These are phyloP conservation scores for Aplochiton taeniatus DNA, from an alignment of 2,797 vertebrate species.

Conservation along the genomic window DNA sequence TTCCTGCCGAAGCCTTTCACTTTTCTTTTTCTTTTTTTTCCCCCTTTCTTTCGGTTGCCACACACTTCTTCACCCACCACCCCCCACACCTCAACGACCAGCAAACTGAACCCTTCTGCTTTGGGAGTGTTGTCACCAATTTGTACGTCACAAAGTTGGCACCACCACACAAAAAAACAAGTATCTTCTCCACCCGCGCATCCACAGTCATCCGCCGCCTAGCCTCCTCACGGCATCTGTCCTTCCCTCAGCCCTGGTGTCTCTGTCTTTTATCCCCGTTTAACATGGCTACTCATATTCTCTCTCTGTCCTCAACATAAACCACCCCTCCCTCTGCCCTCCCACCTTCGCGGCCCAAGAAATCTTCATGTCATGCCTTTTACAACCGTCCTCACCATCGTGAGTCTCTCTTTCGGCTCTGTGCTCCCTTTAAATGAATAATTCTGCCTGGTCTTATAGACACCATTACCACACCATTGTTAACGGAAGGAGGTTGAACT, in stretches of 20 bases:
- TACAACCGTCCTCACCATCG: conserved; percentile 30
- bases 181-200: conserved; percentile 33
- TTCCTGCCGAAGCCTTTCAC: conserved; percentile 53
- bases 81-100: conserved; percentile 41
- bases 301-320: not conserved
- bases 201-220: conserved; percentile 46
- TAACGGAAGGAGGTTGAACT: conserved; percentile 28
- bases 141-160: conserved; percentile 45
- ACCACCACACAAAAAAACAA: conserved; percentile 26
- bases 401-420: not conserved
- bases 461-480: not conserved
- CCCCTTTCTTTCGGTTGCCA: no score
- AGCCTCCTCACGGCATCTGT: no score
- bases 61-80: no score
- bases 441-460: not conserved
- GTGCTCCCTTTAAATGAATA: not conserved
- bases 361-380: conserved; percentile 19
- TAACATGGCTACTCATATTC: no score
- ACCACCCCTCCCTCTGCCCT: not conserved
- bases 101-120: conserved; percentile 39
- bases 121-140: conserved; percentile 22
- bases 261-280: not conserved
- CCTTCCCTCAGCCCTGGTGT: conserved; percentile 10
- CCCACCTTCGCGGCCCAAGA: not conserved
- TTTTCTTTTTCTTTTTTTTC: conserved; percentile 19